Base-by-base conservation (phyloP, 2,888 invertebrate species). In the Erebia epiphron region DNA sequence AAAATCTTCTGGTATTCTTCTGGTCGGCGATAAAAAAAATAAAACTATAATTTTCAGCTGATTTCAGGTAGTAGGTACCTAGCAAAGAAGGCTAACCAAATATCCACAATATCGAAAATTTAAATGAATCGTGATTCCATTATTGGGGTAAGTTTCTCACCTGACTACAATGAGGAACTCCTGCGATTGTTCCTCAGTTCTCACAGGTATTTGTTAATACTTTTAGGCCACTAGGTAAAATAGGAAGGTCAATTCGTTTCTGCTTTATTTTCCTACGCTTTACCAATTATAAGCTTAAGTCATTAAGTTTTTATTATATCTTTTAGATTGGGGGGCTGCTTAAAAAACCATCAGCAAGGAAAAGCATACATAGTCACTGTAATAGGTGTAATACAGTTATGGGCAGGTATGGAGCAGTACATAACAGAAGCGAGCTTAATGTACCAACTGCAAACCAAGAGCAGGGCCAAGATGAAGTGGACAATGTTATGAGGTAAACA, bases 401-500 rank as follows among this genome's bases (percentile, higher is more conserved):
- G 91, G 87, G 72, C 1, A 72, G 80, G 8, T 86, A 85, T 75
- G 86, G 86, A 7, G n/a, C 49, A 50, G 73, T 73, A 11, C 74
- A 75, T 3, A 72, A 3, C 71, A 71, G 13, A 61, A 71, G 52
- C 69, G 73, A 63, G 72, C 50, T 67, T 54, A 66, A 57, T 58
- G 62, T 2, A 52, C 71, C 41, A 11, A 61, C 56, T 41, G 52
- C 41, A 26, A 69, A 8, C 60, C 69, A 43, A 60, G 77, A 78
- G 9, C 73, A 74, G 43, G 85, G 83, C 14, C 63, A 56, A 35
- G 92, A 92, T 82, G 90, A 82, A 78, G 84, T 88, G 41, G 92
- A 92, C 76, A 90, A 91, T 84, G 78, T 83, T 11, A 74, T 83
- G 78, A 92, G 91, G 92, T 91, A 80, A 58, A 13, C 54, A n/a